Base-by-base conservation (phyloP, 1,140 invertebrate genomes). In the Muscidifurax raptorellus region DNA sequence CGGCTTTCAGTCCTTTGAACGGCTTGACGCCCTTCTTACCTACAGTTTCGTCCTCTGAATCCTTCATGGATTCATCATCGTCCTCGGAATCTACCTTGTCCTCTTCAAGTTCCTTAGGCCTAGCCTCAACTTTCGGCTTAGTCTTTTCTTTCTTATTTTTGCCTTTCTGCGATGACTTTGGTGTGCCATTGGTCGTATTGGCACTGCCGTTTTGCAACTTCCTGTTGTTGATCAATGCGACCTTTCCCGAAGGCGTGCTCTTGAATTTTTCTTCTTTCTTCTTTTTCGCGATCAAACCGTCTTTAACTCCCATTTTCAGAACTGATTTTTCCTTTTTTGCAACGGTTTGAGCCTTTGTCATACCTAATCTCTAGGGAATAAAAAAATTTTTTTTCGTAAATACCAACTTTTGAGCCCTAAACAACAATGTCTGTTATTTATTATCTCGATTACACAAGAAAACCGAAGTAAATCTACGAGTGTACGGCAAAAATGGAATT, bases 21-120 rank as follows among this genome's bases (percentile, higher is more conserved):
- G 88, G 88, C 59, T 86, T 85, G 0, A 90, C 84, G 15, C 88
- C 89, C 12, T 89, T 88, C 0, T 88, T 88, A 52, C 87, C 83
- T 67, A 59, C 22, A 7, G 18, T 52, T 7, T 80, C 28, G 40
- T 86, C 28, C n/a, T 89, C 78, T 52, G 71, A 22, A 0, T 30
- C 47, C 28, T 86, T 74, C 44, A 72, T 83, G 12, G 32, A 30
- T n/a, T 81, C 52, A 27, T 82, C 80, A 36, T 47, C 78, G 9
- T 32, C 69, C 36, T 82, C 59, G 52, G 25, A 22, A 10, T 77
- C 40, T 40, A 77, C 74, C 1, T 30, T 1, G 40, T 74, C 40
- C 7, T 64, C 44, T 22, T 59, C 36, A n/a, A 59, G 13, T 12
- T 69, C 15, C 27, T 13, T 10, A 9, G 66, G 66, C 66, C 13